Base-by-base conservation (phyloP, 2,113 vertebrate species). In the Delphinapterus leucas region DNA sequence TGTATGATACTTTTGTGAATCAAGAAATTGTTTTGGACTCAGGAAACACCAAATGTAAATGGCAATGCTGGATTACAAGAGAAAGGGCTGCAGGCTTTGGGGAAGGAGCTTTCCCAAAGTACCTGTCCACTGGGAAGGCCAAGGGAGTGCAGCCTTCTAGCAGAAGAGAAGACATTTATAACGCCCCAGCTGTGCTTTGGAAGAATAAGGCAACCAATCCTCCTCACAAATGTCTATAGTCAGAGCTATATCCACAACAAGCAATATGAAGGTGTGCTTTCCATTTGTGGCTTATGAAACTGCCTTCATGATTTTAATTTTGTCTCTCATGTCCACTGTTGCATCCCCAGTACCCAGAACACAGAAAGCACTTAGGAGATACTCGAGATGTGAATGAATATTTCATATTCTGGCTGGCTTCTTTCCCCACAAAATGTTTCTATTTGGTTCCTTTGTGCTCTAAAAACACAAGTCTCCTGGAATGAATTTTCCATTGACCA, bases 11-110 rank as follows among this genome's bases (percentile, higher is more conserved):
- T 88, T 60, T 55, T 49, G 55, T 94, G 65, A 88, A 94, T 61
- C 60, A 70, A 96, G 86, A 88, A 89, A 87, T 82, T 84, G 70
- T 60, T 93, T 38, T 88, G 81, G 83, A 85, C 33, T 92, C 55
- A 70, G 82, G 88, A 61, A 94, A 49, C 73, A 79, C n/a, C 85
- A 47, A 53, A 44, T 63, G 36, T 47, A 80, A 92, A 93, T 5
- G 12, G 8, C 11, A 31, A 26, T 21, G 47, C 4, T 33, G 61
- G 67, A 53, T 15, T 63, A 47, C 36, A 26, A 82, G 44, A 88
- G 25, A 85, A 92, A 76, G 70, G 70, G 68, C 18, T n/a, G 38
- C 26, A 55, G 25, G 53, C 14, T 53, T 28, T 3, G 12, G 55
- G 82, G 23, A 82, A 53, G 18, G 60, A 60, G 33, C 20, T 94